Evolutionary conservation across 2,888 invertebrate genomes (phyloP).

Genomic region (Lapara coniferarum): DNA sequence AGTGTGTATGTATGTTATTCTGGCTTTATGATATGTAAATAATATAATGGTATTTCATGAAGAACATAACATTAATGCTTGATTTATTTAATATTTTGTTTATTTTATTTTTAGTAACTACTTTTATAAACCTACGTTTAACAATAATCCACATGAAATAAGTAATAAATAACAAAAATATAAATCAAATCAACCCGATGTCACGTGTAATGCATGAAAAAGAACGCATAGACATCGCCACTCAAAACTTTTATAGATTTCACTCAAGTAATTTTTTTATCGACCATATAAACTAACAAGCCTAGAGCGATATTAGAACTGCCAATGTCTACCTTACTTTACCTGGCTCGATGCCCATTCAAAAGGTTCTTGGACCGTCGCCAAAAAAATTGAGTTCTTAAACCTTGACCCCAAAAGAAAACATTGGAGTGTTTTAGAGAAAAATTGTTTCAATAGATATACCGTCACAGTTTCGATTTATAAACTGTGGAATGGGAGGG

Average conservation of each 20-base stretch:
- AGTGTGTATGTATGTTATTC: no score
- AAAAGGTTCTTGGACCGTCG: conserved; percentile 54
- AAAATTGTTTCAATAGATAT: background rate
- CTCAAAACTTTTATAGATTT: conserved; percentile 5
- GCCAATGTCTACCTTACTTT: conserved; percentile 56
- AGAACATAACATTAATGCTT: no score
- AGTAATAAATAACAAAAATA: background rate
- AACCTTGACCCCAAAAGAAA: conserved; percentile 55
- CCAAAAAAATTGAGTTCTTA: conserved; percentile 65
- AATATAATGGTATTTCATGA: no score
- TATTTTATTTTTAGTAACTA: no score
- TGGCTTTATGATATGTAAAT: no score
- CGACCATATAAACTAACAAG: conserved; percentile 13
- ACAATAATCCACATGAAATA: no score
- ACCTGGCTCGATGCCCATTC: conserved; percentile 63
- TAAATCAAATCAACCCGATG: background rate
- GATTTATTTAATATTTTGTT: no score
- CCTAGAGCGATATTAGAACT: conserved; percentile 33
- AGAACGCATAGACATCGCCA: background rate
- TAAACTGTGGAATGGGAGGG: background rate
- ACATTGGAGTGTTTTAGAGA: conserved; percentile 31
- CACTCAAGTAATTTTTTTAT: background rate
- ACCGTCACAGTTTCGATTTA: background rate
- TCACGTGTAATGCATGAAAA: background rate
- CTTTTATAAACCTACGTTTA: no score